Evolutionary conservation across 1,140 invertebrate genomes (phyloP).

Genomic region (Bathynomus jamesi): DNA sequence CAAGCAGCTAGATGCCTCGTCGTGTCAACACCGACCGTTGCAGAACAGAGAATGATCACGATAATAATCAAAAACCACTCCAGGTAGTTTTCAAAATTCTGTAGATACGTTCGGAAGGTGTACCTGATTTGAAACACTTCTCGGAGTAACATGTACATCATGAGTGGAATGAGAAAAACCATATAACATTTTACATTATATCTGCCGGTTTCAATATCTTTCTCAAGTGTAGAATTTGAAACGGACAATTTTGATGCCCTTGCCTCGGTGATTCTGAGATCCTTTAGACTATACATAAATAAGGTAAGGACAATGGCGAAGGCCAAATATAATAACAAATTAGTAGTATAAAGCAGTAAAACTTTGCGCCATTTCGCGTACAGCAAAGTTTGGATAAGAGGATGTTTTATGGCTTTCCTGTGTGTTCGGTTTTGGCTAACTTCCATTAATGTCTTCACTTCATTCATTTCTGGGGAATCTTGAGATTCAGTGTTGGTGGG

Average conservation of each 20-base stretch:
- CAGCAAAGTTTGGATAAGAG: conserved; percentile 66
- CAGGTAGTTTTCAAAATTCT: conserved; percentile 30
- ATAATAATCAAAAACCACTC: conserved; percentile 28
- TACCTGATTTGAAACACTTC: conserved; percentile 25
- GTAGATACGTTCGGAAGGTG: conserved; percentile 14
- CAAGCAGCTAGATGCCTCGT: conserved; percentile 49
- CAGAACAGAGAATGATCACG: conserved; percentile 11
- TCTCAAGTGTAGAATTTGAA: conserved; percentile 4
- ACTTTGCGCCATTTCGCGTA: conserved; percentile 74
- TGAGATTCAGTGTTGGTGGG: conserved; percentile 2
- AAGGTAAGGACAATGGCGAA: conserved; percentile 52
- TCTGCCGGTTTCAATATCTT: conserved; percentile 10
- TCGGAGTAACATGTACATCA: conserved; percentile 20
- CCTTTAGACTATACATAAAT: conserved; percentile 28
- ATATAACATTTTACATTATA: conserved; percentile 4
- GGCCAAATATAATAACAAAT: conserved; percentile 60
- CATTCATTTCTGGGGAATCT: conserved; percentile 7
- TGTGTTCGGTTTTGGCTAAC: conserved; percentile 18
- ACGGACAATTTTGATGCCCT: neutral
- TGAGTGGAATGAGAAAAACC: conserved; percentile 17
- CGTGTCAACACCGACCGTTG: conserved; percentile 4
- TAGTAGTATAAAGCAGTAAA: conserved; percentile 60
- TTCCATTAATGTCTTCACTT: conserved; percentile 25
- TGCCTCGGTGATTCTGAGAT: conserved; percentile 21
- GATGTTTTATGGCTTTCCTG: conserved; percentile 54